A percentile compares a stretch with the other conserved stretches of the same genome.
Evolutionary conservation across 1,140 invertebrate species (phyloP).

Genomic region (Chionoecetes opilio): DNA sequence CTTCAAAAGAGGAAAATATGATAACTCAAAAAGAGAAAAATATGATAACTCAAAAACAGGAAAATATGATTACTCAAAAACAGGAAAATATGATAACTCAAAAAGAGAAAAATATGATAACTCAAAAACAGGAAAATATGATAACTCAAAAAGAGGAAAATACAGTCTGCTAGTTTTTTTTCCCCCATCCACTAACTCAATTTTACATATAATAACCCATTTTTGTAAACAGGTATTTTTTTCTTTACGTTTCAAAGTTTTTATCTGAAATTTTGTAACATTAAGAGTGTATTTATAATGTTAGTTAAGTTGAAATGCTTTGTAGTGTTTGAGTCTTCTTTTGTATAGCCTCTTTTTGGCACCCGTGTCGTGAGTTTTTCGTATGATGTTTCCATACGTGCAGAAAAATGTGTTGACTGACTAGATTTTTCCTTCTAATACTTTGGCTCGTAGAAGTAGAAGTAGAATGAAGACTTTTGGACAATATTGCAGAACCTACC

Average conservation of each 20-base stretch:
- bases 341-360: conserved; percentile 11
- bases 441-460: background rate
- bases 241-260: no score
- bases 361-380: background rate
- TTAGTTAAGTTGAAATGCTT: background rate
- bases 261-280: background rate
- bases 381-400: background rate
- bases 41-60: background rate
- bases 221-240: no score
- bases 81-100: background rate
- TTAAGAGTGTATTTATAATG: background rate
- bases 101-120: background rate
- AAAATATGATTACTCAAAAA: background rate
- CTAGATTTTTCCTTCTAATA: background rate
- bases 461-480: no score
- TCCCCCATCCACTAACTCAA: no score
- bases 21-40: background rate
- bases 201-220: no score
- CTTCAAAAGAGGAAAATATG: background rate
- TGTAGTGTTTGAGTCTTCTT: background rate
- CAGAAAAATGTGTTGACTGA: background rate
- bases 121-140: background rate
- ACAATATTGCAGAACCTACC: no score
- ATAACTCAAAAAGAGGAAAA: background rate
- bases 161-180: no score